Percentiles rank a stretch among this genome's conserved stretches.
Evolutionary conservation across 2,113 vertebrate genomes (phyloP).

Genomic region (Callospermophilus lateralis): DNA sequence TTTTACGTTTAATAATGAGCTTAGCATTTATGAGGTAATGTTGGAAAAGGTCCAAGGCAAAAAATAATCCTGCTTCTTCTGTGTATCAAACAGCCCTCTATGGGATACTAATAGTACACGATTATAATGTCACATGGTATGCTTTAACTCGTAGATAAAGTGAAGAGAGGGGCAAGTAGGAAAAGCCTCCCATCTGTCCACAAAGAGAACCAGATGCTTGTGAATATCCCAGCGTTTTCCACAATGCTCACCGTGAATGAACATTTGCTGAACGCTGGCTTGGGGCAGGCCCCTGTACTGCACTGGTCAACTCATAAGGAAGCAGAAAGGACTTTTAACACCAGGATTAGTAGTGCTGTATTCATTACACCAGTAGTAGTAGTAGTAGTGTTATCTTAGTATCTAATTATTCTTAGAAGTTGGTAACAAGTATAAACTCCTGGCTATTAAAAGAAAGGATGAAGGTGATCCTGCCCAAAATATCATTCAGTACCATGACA

Average conservation of each 20-base stretch:
- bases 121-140: neutral
- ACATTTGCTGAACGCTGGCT: neutral
- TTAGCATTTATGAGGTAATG: neutral
- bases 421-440: neutral
- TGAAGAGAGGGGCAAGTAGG: neutral
- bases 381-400: neutral
- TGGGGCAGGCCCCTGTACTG: neutral
- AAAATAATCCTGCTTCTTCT: neutral
- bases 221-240: neutral
- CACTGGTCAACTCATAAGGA: neutral
- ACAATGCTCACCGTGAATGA: too few species aligned
- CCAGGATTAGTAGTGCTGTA: neutral
- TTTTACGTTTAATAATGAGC: neutral
- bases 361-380: neutral
- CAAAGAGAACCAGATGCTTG: neutral
- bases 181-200: neutral
- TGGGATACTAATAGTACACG: neutral
- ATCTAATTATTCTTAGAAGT: neutral
- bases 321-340: neutral
- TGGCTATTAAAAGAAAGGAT: neutral
- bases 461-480: neutral
- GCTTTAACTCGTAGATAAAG: neutral
- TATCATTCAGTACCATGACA: too few species aligned
- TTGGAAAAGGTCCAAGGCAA: neutral
- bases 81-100: neutral